A percentile compares a stretch with the other conserved stretches of the same genome.
Conservation (phyloP, 2,888 invertebrate species). For the Tryphoninae sp. region DNA sequence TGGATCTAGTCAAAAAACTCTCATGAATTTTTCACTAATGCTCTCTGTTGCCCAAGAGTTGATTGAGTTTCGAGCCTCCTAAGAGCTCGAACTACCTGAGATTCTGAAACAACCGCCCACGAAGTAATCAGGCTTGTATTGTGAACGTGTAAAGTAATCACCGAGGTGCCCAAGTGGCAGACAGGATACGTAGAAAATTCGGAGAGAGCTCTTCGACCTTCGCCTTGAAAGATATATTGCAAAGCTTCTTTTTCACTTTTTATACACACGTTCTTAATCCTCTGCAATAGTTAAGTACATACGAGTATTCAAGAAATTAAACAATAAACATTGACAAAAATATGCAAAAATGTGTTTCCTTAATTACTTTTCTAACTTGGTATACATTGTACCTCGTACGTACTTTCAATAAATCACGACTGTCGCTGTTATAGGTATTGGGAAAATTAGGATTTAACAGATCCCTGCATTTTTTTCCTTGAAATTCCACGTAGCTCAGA, state of each 20-base stretch:
- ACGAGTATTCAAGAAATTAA: not conserved
- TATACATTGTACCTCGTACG: too few relatives aligned
- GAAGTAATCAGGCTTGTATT: conserved; percentile 68
- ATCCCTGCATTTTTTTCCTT: conserved; percentile 76
- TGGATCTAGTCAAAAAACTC: conserved; percentile 76
- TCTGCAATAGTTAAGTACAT: conserved; percentile 58
- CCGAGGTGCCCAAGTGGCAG: conserved; percentile 79
- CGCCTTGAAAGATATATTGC: conserved; percentile 78
- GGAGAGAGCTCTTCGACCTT: conserved; percentile 77
- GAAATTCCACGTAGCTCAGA: conserved; percentile 80
- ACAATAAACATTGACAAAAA: not conserved
- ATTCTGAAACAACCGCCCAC: conserved; percentile 67
- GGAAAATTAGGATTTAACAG: conserved; percentile 73
- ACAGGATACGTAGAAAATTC: conserved; percentile 72
- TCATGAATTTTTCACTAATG: conserved; percentile 6
- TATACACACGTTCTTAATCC: conserved; percentile 71
- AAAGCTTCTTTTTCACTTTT: conserved; percentile 75
- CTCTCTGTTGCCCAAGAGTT: not conserved
- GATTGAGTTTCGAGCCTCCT: conserved; percentile 39
- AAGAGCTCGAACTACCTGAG: conserved; percentile 70
- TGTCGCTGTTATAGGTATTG: conserved; percentile 62
- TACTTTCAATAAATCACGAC: conserved; percentile 69
- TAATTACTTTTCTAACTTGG: not conserved
- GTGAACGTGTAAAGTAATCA: conserved; percentile 79
- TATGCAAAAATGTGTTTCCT: not conserved